Percentiles rank a stretch among this genome's conserved stretches.
phyloP scores from a whole-genome alignment of 2,888 invertebrate genomes.

The Tenthredo distinguenda region DNA sequence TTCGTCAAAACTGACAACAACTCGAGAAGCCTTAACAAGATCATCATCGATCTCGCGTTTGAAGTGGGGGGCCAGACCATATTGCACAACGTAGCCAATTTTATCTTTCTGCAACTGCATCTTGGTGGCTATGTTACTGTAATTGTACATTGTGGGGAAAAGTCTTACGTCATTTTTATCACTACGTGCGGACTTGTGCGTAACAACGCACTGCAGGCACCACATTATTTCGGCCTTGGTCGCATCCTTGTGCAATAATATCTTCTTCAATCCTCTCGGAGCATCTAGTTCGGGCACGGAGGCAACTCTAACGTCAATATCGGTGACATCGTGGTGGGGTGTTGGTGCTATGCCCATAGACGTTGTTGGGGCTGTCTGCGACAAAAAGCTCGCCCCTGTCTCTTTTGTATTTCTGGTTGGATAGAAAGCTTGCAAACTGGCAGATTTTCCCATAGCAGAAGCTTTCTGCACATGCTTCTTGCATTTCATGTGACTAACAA shows the following conservation, averaged over 20 bases:
- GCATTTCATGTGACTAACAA: slow-evolving; percentile 11
- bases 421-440: not conserved
- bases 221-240: slow-evolving; percentile 57
- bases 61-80: slow-evolving; percentile 59
- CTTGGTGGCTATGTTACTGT: slow-evolving; percentile 57
- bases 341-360: not conserved
- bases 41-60: slow-evolving; percentile 54
- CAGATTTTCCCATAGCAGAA: not conserved
- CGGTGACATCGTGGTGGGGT: no score
- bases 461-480: slow-evolving; percentile 4
- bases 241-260: slow-evolving; percentile 31
- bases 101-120: slow-evolving; percentile 59
- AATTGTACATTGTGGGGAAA: slow-evolving; percentile 57
- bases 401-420: not conserved
- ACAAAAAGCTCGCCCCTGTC: not conserved
- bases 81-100: slow-evolving; percentile 57
- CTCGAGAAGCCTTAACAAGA: not conserved
- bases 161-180: slow-evolving; percentile 53
- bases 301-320: no score
- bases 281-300: not conserved
- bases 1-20: slow-evolving; percentile 55
- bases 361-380: not conserved
- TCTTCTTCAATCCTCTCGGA: not conserved
- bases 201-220: slow-evolving; percentile 53
- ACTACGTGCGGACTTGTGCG: slow-evolving; percentile 54